Base-by-base conservation (phyloP, 2,888 invertebrate genomes). In the Pyrocoelia pectoralis region DNA sequence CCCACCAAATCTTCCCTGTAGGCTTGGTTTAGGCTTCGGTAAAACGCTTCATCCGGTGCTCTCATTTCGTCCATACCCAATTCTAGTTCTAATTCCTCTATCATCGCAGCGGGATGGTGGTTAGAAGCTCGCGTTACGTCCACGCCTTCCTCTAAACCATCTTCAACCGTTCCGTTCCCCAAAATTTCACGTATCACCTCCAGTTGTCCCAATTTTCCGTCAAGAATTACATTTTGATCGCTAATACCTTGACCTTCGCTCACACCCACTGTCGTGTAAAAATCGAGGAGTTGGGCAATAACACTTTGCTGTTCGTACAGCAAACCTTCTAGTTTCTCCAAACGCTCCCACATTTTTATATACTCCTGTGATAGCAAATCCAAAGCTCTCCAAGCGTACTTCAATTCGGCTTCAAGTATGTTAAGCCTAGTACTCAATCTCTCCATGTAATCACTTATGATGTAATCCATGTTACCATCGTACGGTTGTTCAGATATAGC, bases 281-380 rank as follows among this genome's bases (percentile, higher is more conserved):
- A 90, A 77, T 92, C 91, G 77, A 95, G 87, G 74, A 96, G 84
- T 77, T 95, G 95, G 54, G 92, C 89, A 73, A 96, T 94, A 43
- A 95, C 94, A 72, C 92, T 91, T 79, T 95, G 95, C 80, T 96
- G 96, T 77, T 95, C 95, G 79, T 91, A 89, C 1, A 95, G 86
- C 65, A 95, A 86, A 15, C 92, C 88, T 79, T 96, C 95, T 19
- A 96, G 83, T 79, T 95, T 93, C 77, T 96, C 95, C 64, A 96
- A 83, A 46, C 95, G 85, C 76, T 93, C 93, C 95, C 95, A 96
- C 92, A 96, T 96, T 79, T 94, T 92, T 55, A 95, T 92, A 76
- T 95, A 96, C 79, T 96, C 96, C 76, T 93, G 93, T 38, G 94
- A 94, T 28, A 96, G 87, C 55, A 96, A 85, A 78, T 96, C 95